phyloP scores from a whole-genome alignment of 1,140 invertebrate species.

The Mycetomoellerius zeteki region DNA sequence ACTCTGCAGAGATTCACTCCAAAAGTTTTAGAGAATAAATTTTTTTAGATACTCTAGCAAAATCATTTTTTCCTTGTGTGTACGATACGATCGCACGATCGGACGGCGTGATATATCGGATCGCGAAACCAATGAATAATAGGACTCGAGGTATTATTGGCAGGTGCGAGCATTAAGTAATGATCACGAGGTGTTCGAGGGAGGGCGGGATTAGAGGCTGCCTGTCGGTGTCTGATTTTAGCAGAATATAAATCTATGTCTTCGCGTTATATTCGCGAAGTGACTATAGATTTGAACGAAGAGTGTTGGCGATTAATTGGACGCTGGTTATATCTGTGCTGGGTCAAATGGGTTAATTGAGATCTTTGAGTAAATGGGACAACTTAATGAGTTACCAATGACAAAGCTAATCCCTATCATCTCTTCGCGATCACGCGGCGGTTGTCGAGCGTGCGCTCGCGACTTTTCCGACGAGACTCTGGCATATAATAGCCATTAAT shows the following conservation, averaged over 20 bases:
- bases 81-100: background rate
- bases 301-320: constrained; percentile 43
- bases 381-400: constrained; percentile 9
- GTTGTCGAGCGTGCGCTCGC: background rate
- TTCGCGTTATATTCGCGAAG: background rate
- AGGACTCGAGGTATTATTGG: constrained; percentile 37
- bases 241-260: constrained; percentile 38
- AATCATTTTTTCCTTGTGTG: too few species aligned
- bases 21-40: too few species aligned
- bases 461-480: background rate
- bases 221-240: background rate
- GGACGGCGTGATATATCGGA: background rate
- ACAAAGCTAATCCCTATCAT: constrained; percentile 24
- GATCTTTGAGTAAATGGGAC: constrained; percentile 36
- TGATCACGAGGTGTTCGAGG: constrained; percentile 1
- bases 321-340: background rate
- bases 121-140: constrained; percentile 30
- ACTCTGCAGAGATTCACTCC: too few species aligned
- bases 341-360: constrained; percentile 46
- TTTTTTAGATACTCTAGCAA: too few species aligned
- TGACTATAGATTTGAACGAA: background rate
- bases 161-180: constrained; percentile 33
- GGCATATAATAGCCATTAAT: constrained; percentile 6
- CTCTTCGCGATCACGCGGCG: background rate
- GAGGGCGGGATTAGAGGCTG: constrained; percentile 18